Base-by-base conservation (phyloP, 2,888 invertebrate species). In the Chromoteleia sp. region DNA sequence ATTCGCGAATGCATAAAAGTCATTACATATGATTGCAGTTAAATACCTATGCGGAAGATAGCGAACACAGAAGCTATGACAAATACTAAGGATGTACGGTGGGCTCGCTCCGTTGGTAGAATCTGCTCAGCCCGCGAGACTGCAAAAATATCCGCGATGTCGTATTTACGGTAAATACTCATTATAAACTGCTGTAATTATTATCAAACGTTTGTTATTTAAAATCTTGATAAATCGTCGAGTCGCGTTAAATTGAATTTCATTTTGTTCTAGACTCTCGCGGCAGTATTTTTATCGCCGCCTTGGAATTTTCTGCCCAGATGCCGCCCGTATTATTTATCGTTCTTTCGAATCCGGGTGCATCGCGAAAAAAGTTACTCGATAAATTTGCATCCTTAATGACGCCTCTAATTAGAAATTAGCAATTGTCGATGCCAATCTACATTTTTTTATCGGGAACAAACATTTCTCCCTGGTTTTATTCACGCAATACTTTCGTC, bases 31-130 rank as follows among this genome's bases (percentile, higher is more conserved):
- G 56, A 78, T 65, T 71, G 71, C 65, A 65, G 50, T 70, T 78
- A 78, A 78, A 78, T 71, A 65, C 58, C 68, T 68, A 39, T 29
- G 48, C 63, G 70, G 70, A 56, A 77, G 77, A 77, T 77, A 77
- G 70, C 19, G 68, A 76, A 65, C 76, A 63, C 45, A 77, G 68
- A 48, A 61, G 36, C 77, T 68, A 68, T 77, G 77, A 77, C 77
- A 70, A 77, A 77, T 77, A 77, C 56, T 61, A 63, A 68, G 77
- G 77, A 77, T 77, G 63, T 77, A 77, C 77, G 63, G 70, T 63
- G 63, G 77, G 77, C 61, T 68, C 29, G 77, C 56, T 77, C 45
- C 77, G 70, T 61, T 48, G 63, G 48, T 50, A 63, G 63, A 77
- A 50, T 63, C 63, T 77, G 77, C 63, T 65, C 77, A 70, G 56